These are phyloP conservation scores for Epizoanthus stellaris DNA, from an alignment of 92 coral and sea anemone species.

Conservation along the genomic window DNA sequence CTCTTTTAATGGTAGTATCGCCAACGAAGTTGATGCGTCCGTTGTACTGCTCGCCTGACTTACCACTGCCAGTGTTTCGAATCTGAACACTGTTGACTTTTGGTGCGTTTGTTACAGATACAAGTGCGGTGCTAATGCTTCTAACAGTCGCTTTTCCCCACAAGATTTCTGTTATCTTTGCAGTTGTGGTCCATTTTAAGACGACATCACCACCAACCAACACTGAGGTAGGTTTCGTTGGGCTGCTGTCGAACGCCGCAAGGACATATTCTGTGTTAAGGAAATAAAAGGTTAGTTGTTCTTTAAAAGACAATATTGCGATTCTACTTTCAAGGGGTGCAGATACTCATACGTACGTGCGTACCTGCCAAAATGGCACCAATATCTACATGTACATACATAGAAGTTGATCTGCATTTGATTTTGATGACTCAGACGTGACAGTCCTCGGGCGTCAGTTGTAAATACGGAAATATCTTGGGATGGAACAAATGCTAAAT, in stretches of 20 bases:
- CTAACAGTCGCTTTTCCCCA: background rate
- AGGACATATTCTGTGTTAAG: background rate
- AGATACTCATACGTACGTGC: no score
- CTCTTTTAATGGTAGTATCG: background rate
- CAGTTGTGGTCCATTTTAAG: background rate
- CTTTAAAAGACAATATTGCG: no score
- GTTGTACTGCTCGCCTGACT: conserved; percentile 6
- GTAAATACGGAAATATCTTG: no score
- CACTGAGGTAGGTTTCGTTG: background rate
- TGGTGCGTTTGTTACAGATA: background rate
- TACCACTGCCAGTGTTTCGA: background rate
- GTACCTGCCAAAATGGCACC: no score
- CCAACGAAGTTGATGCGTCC: conserved; percentile 20
- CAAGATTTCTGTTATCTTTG: background rate
- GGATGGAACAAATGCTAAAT: no score
- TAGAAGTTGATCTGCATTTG: no score
- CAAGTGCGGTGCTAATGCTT: background rate
- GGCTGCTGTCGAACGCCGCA: background rate
- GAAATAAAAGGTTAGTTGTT: no score
- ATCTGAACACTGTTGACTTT: background rate
- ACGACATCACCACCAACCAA: background rate
- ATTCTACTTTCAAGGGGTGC: no score
- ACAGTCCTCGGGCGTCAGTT: no score
- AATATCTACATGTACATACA: no score
- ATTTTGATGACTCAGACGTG: no score